Evolutionary conservation across 2,113 vertebrate species (phyloP), one percentile per base, ranked within the genome.

Genomic region (Maccullochella peelii): DNA sequence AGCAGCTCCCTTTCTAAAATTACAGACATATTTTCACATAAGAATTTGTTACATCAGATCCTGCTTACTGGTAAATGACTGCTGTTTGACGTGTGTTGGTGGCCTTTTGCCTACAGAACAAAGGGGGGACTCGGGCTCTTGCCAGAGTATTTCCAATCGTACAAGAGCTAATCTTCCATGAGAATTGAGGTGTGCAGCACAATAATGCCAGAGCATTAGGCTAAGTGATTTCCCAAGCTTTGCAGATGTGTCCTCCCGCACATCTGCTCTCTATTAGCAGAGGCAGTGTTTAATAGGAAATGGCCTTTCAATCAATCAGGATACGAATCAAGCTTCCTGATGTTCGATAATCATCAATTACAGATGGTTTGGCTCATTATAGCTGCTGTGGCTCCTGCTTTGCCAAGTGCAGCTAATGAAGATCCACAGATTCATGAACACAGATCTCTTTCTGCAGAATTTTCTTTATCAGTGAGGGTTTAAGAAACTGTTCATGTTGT

Each of bases 21-120:
- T 61, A 74, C 38, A 78, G 27, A 25, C 79, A 88, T 65, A 73
- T 66, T 78, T 77, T n/a, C 52, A 52, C 52, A 20, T 2, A 18
- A 54, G 7, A 61, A 10, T 58, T 71, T 44, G 18, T 83, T 73
- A 30, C 69, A 66, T 86, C 75, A 86, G 36, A 50, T 81, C 67
- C 79, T 86, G 70, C 6, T 10, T 78, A 61, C 77, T 65, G 38
- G 80, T 86, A 86, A 91, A 86, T 85, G 30, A 76, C 69, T 12
- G 10, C 25, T 30, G n/a, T 59, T 5, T 21, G 59, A 57, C 10
- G 30, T 83, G 27, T 58, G 33, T 20, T 49, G 38, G 47, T 57
- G 38, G 44, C 21, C 12, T 27, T 18, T 15, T 66, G 36, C 0
- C 52, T 75, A 27, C 44, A 73, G 20, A 73, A 57, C 50, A 30